These are phyloP conservation scores for Tuta absoluta DNA, from an alignment of 2,888 invertebrate species.

Conservation along the genomic window DNA sequence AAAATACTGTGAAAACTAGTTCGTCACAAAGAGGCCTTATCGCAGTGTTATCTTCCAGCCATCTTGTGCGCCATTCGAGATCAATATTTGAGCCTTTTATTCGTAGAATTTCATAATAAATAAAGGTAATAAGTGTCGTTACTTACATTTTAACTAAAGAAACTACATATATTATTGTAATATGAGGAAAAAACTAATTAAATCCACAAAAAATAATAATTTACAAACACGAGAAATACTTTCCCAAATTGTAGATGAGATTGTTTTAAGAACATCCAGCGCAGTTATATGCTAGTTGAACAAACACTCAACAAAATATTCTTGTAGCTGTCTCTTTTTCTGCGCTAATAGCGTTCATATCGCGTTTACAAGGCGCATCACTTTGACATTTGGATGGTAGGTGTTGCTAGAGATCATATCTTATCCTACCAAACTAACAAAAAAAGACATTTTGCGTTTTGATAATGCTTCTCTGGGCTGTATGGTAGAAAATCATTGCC, in stretches of 20 bases:
- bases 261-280: neutral
- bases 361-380: neutral
- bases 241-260: neutral
- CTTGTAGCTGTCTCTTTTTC: neutral
- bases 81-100: neutral
- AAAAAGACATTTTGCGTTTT: too few species aligned
- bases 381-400: neutral
- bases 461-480: too few species aligned
- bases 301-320: neutral
- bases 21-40: slow-evolving; percentile 23
- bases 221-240: neutral
- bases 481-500: too few species aligned
- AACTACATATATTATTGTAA: neutral
- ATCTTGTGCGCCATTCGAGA: slow-evolving; percentile 21
- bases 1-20: neutral
- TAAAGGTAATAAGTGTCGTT: neutral
- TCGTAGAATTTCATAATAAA: neutral
- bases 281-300: neutral
- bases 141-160: slow-evolving; percentile 4
- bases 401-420: neutral
- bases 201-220: neutral
- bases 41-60: slow-evolving; percentile 24
- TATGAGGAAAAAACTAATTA: neutral
- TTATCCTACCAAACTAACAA: too few species aligned
- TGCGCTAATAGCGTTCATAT: neutral